These are phyloP conservation scores for Bucco capensis DNA, from an alignment of 2,113 vertebrate species.

Conservation along the genomic window DNA sequence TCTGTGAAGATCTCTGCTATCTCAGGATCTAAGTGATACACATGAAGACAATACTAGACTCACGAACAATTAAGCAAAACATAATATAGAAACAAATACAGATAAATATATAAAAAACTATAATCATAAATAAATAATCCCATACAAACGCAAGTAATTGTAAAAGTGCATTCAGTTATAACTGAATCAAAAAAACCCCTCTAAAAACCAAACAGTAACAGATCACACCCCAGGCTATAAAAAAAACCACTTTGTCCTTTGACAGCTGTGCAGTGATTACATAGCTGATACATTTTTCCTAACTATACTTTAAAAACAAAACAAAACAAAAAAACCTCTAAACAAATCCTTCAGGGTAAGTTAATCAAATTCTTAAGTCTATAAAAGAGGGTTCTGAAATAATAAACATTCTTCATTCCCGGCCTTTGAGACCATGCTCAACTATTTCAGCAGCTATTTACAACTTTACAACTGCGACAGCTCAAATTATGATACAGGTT, in stretches of 20 bases:
- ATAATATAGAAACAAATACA: neutral
- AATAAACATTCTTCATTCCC: neutral
- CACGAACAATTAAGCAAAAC: neutral
- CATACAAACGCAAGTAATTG: fast-evolving
- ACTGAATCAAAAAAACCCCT: neutral
- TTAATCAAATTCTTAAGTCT: neutral
- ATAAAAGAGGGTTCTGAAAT: neutral
- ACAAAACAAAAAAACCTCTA: neutral
- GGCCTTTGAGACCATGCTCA: neutral
- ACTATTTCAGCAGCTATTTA: neutral
- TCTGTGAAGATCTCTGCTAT: neutral
- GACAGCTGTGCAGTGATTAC: neutral
- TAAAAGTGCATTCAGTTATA: neutral
- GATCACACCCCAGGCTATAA: neutral
- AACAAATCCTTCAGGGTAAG: neutral
- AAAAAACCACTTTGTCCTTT: neutral
- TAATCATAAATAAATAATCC: neutral
- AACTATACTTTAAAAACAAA: neutral
- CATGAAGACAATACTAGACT: neutral
- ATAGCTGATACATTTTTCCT: neutral
- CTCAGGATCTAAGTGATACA: neutral
- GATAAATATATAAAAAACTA: too few species aligned
- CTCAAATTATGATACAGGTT: neutral
- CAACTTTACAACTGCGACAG: neutral
- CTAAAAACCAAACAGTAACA: neutral